phyloP scores from a whole-genome alignment of 2,113 vertebrate genomes.

The Scomber scombrus region DNA sequence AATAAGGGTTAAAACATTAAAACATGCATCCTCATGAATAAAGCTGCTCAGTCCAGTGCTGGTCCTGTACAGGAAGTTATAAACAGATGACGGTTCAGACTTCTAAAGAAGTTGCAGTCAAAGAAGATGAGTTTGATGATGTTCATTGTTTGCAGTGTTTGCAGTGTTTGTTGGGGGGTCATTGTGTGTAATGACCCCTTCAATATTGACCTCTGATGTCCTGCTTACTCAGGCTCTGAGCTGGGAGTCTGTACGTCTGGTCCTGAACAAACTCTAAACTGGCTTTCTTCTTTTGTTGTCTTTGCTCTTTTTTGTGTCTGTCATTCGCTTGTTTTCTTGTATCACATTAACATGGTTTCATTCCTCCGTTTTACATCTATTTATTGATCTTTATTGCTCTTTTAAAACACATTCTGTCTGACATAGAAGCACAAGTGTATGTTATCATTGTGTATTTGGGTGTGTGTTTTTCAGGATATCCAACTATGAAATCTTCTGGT shows the following conservation, averaged over 20 bases:
- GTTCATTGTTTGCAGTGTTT: conserved; percentile 49
- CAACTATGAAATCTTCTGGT: conserved; percentile 98
- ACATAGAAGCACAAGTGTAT: too few species aligned
- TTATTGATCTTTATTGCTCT: neutral
- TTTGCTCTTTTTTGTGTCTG: neutral
- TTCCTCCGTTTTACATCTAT: neutral
- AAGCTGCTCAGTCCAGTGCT: neutral
- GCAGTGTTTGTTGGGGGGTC: conserved; percentile 47
- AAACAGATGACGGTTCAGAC: neutral
- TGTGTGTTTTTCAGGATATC: conserved; percentile 85
- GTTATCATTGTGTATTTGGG: neutral
- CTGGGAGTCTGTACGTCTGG: conserved; percentile 50
- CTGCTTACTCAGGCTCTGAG: conserved; percentile 58
- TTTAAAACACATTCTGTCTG: too few species aligned
- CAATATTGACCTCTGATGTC: conserved; percentile 58
- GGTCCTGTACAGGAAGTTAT: neutral
- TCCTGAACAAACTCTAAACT: conserved; percentile 52
- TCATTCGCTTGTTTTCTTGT: neutral
- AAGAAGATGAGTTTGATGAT: conserved; percentile 25
- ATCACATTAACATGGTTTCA: neutral
- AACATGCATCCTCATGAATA: neutral
- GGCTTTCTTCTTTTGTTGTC: conserved; percentile 31
- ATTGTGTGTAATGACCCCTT: conserved; percentile 62
- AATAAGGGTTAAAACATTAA: neutral
- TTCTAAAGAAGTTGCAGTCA: conserved; percentile 22